Base-by-base conservation (phyloP, 2,888 invertebrate species). In the Muschampia plurimacula region DNA sequence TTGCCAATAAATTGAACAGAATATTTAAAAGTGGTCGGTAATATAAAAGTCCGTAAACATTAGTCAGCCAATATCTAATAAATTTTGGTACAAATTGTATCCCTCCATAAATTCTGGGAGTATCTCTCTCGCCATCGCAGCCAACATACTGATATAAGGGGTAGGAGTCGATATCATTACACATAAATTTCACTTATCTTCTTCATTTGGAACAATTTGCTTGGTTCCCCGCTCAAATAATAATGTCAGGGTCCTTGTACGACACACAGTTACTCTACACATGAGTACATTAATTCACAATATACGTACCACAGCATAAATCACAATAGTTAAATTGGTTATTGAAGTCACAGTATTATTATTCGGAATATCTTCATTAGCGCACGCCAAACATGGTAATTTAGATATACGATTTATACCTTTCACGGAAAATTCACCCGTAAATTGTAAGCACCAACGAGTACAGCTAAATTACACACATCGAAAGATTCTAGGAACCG, bases 121-220 rank as follows among this genome's bases (percentile, higher is more conserved):
- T 88, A 90, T 90, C 89, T 85, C 80, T 81, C 81, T 79, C 83
- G 83, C 81, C 83, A 89, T 89, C 89, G 85, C 87, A 88, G 82
- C 88, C 88, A 89, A 90, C 88, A 86, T 83, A 89, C 86, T 84
- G 88, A 89, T 89, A 86, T 82, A 84, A 86, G 85, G 89, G 90
- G 83, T 87, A 86, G 79, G 82, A 90, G 89, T 89, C 89, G 89
- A 87, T 89, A 89, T 89, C 88, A 86, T 89, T 89, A 86, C 86
- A 86, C 90, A 91, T 91, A 91, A 90, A 91, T 90, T 89, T 84
- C 85, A 89, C 86, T 89, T 91, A 91, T 90, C 90, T 89, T 80
- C 79, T 81, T 86, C 87, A 86, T 87, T 90, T 82, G 84, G 86
- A 82, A 87, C 86, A 88, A 88, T 89, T 89, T 89, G 86, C 89